A percentile compares a stretch with the other conserved stretches of the same genome.
Evolutionary conservation across 2,797 vertebrate genomes (phyloP).

Genomic region (Pachyuromys duprasi): DNA sequence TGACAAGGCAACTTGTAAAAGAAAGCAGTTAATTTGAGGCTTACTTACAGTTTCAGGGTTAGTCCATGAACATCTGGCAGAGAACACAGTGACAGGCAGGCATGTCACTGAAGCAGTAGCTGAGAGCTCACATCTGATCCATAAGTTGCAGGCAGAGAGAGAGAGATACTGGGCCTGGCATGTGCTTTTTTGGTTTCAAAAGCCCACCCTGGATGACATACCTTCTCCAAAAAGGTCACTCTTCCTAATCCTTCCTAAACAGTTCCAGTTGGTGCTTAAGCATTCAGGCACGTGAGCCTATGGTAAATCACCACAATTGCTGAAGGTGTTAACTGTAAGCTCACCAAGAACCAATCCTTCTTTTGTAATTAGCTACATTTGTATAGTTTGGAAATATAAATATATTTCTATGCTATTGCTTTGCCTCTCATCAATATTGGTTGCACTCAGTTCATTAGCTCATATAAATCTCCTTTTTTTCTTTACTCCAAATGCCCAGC

Average conservation of each 20-base stretch:
- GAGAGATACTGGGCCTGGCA: neutral
- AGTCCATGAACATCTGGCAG: neutral
- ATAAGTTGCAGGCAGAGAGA: neutral
- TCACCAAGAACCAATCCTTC: neutral
- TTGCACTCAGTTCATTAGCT: neutral
- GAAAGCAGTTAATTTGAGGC: neutral
- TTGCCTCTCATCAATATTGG: neutral
- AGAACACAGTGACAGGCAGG: neutral
- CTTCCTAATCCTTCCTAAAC: neutral
- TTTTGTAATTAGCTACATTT: slow-evolving; percentile 20
- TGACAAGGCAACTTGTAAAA: neutral
- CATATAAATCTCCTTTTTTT: neutral
- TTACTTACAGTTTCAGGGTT: neutral
- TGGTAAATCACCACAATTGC: neutral
- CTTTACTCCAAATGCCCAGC: neutral
- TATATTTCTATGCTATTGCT: neutral
- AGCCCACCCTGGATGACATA: too few relatives aligned
- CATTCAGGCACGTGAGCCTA: neutral
- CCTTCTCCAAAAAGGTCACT: neutral
- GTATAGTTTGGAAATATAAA: neutral
- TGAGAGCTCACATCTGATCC: neutral
- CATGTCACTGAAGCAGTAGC: neutral
- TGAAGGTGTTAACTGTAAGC: neutral
- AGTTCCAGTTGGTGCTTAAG: neutral
- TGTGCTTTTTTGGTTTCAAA: too few relatives aligned